A percentile compares a stretch with the other conserved stretches of the same genome.
These are phyloP conservation scores for Artemia sinica DNA, from an alignment of 2,888 invertebrate species.

Conservation along the genomic window DNA sequence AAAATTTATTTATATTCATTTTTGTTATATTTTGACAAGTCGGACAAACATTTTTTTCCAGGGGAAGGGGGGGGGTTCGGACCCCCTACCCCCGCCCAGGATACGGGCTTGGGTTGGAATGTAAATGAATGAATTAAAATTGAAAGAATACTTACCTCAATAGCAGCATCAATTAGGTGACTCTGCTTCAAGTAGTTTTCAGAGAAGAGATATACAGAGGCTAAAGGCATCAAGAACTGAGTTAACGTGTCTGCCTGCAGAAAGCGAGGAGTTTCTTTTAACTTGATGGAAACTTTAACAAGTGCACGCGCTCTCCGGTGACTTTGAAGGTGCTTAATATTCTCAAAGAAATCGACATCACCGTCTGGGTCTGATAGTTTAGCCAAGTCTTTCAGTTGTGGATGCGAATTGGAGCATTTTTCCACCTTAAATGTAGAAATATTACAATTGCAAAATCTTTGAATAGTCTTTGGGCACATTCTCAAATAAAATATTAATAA, in stretches of 20 bases:
- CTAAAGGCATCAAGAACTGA: constrained; percentile 67
- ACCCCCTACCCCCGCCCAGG: too few relatives aligned
- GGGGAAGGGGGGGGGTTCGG: too few relatives aligned
- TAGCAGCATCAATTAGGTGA: constrained; percentile 62
- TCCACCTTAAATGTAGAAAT: constrained; percentile 6
- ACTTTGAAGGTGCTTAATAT: constrained; percentile 67
- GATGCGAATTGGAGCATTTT: constrained; percentile 27
- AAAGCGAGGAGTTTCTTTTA: constrained; percentile 40
- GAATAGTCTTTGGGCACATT: too few relatives aligned
- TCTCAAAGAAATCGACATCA: constrained; percentile 88
- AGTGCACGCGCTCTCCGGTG: constrained; percentile 71
- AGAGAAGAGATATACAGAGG: constrained; percentile 57
- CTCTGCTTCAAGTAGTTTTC: constrained; percentile 58
- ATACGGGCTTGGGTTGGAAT: too few relatives aligned
- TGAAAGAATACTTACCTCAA: constrained; percentile 38
- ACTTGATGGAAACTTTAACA: constrained; percentile 29
- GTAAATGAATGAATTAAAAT: too few relatives aligned
- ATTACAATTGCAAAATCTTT: too few relatives aligned
- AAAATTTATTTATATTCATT: too few relatives aligned
- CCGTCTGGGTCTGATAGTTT: constrained; percentile 45
- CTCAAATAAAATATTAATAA: too few relatives aligned
- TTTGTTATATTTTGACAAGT: too few relatives aligned
- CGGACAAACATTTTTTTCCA: too few relatives aligned
- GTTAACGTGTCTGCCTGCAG: constrained; percentile 54
- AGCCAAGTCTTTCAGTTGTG: constrained; percentile 29